Conservation (phyloP, 2,113 vertebrate genomes). For the Glareola pratincola region DNA sequence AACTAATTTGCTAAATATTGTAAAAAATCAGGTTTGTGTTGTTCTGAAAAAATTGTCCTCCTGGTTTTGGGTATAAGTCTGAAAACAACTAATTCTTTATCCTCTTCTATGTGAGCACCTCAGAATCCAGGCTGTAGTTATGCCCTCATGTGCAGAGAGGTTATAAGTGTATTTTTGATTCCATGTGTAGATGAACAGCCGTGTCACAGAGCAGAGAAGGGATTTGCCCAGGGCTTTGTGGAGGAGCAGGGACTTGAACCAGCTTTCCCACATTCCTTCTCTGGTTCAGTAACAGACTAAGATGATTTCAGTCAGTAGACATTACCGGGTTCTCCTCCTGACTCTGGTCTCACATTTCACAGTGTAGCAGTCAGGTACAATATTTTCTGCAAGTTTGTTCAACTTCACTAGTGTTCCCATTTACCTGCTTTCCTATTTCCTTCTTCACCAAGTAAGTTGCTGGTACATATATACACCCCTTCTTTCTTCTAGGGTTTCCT, state of each 20-base stretch:
- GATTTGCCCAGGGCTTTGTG: background rate
- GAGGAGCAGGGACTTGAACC: background rate
- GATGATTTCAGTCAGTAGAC: background rate
- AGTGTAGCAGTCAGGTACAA: background rate
- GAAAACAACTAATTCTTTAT: background rate
- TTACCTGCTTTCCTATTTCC: background rate
- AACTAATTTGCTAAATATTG: background rate
- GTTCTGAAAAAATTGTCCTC: background rate
- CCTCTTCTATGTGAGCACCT: background rate
- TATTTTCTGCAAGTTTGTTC: background rate
- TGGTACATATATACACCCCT: background rate
- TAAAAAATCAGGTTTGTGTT: background rate
- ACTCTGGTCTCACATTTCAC: background rate
- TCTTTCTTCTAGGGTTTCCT: background rate
- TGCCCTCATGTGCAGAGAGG: fast-evolving
- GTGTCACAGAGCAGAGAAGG: background rate
- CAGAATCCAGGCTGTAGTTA: background rate
- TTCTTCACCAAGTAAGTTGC: background rate
- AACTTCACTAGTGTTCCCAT: background rate
- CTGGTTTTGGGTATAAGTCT: background rate
- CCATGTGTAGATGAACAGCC: fast-evolving
- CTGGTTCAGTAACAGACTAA: slow-evolving; percentile 20
- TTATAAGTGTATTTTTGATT: background rate
- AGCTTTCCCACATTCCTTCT: slow-evolving; percentile 32
- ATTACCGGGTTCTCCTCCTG: background rate